phyloP scores from a whole-genome alignment of 2,888 invertebrate species.

The Tromatobia lineatoria region DNA sequence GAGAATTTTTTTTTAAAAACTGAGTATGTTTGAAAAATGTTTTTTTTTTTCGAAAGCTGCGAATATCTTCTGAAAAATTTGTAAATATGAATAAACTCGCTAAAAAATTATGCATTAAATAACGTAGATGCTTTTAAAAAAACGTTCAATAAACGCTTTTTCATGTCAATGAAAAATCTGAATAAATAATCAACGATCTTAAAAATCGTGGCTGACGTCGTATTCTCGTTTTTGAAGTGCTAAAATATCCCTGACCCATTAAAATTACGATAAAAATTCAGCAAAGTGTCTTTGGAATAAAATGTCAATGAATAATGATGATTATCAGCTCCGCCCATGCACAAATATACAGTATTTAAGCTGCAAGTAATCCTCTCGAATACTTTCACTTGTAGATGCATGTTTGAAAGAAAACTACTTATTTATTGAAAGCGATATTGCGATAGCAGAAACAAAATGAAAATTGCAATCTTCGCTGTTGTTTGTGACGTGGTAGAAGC shows the following conservation, averaged over 20 bases:
- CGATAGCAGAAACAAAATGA: neutral
- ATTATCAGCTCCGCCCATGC: neutral
- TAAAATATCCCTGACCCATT: neutral
- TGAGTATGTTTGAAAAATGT: too few relatives aligned
- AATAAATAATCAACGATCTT: neutral
- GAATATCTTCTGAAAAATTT: too few relatives aligned
- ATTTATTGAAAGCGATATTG: neutral
- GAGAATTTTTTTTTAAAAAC: too few relatives aligned
- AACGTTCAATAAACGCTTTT: neutral
- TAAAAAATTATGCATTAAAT: too few relatives aligned
- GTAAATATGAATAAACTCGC: too few relatives aligned
- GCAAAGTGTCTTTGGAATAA: neutral
- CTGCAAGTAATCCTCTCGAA: neutral
- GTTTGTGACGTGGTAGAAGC: slow-evolving; percentile 2
- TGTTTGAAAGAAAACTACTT: neutral
- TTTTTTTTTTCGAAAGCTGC: too few relatives aligned
- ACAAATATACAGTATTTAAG: slow-evolving; percentile 32
- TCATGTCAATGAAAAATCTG: neutral
- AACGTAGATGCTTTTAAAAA: too few relatives aligned
- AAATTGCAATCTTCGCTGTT: slow-evolving; percentile 23
- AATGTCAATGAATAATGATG: slow-evolving; percentile 24
- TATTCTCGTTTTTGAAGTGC: neutral
- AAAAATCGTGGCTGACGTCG: neutral
- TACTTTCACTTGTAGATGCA: neutral
- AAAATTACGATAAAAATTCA: neutral